Evolutionary conservation across 2,797 vertebrate genomes (phyloP).

Genomic region (Xerus rutilus): DNA sequence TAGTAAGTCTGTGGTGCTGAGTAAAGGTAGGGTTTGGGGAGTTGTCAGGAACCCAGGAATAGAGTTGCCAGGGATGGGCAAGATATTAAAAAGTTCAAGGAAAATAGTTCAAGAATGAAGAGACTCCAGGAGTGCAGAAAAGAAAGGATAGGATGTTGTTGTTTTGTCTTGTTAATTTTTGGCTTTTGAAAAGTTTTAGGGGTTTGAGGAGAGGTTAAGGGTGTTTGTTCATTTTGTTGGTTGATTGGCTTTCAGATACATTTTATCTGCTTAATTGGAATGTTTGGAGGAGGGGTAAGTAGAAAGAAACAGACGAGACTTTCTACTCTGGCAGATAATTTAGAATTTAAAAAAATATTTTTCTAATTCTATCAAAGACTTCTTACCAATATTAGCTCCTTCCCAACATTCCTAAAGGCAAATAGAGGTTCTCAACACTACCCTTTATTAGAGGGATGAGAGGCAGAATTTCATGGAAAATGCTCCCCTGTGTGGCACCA

Average conservation of each 20-base stretch:
- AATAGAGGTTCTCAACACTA: neutral
- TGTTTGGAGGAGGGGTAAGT: neutral
- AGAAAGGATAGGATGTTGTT: neutral
- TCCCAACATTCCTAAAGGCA: neutral
- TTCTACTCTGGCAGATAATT: slow-evolving; percentile 6
- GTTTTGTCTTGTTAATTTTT: neutral
- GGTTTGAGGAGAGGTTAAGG: neutral
- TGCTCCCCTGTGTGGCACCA: neutral
- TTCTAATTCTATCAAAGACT: neutral
- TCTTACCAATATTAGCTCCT: neutral
- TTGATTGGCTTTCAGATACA: neutral
- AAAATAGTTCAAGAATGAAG: neutral
- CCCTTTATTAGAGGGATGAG: neutral
- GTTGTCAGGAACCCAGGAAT: neutral
- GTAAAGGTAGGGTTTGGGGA: neutral
- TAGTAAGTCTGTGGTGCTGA: neutral
- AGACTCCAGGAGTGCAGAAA: neutral
- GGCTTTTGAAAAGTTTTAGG: neutral
- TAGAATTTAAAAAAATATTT: neutral
- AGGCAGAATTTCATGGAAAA: slow-evolving; percentile 10
- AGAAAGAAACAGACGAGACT: neutral
- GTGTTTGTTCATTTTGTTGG: neutral
- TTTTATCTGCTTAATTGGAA: slow-evolving; percentile 21
- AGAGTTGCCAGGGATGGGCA: neutral
- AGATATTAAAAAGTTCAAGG: neutral